Percentiles rank a stretch among this genome's conserved stretches.
Evolutionary conservation across 2,888 invertebrate genomes (phyloP).

Genomic region (Enchytraeus crypticus): DNA sequence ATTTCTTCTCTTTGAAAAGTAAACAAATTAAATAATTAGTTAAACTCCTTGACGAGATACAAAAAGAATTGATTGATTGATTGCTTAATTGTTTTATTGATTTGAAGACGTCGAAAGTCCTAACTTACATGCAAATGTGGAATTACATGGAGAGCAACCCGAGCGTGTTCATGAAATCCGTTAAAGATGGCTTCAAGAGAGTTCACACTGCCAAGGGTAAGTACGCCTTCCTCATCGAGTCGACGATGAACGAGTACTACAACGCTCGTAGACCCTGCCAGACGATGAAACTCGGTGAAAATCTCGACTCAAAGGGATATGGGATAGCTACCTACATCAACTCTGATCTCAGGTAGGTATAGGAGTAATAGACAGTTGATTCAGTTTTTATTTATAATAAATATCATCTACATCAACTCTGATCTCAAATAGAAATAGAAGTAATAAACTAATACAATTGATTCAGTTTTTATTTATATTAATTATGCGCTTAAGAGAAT

Average conservation of each 20-base stretch:
- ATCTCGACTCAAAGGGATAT: constrained; percentile 73
- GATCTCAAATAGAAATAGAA: constrained; percentile 55
- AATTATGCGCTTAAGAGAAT: too few species aligned
- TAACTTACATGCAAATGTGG: constrained; percentile 91
- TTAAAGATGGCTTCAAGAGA: constrained; percentile 51
- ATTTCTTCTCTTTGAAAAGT: too few species aligned
- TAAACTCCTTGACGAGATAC: too few species aligned
- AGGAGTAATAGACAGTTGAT: too few species aligned
- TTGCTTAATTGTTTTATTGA: too few species aligned
- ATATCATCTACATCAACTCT: constrained; percentile 82
- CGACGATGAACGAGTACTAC: constrained; percentile 65
- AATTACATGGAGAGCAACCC: constrained; percentile 82
- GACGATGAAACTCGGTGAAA: constrained; percentile 62
- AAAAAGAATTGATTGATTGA: too few species aligned
- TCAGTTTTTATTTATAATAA: too few species aligned
- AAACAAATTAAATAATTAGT: too few species aligned
- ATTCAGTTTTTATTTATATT: too few species aligned
- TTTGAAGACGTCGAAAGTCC: constrained; percentile 68
- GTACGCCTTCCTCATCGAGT: constrained; percentile 55
- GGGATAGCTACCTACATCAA: constrained; percentile 86
- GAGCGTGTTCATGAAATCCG: constrained; percentile 63
- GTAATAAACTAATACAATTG: too few species aligned
- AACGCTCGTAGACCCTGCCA: constrained; percentile 70
- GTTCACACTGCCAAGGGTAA: constrained; percentile 55
- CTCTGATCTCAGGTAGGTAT: constrained; percentile 59